Conservation (phyloP, 2,888 invertebrate genomes). For the Drosophila stalkeri region DNA sequence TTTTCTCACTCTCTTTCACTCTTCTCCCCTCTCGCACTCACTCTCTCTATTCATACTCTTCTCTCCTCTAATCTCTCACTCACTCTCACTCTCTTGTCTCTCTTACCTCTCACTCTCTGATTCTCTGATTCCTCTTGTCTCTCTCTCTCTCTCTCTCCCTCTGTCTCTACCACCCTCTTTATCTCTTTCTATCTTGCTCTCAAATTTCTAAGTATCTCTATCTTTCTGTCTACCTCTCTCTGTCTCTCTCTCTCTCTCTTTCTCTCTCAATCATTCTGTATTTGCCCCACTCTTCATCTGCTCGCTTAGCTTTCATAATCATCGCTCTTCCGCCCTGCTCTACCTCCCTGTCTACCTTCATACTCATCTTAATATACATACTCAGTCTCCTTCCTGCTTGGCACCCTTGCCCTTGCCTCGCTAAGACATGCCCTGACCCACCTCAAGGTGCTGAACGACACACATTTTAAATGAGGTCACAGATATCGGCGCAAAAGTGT, state of each 20-base stretch:
- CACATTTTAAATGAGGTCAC: conserved; percentile 79
- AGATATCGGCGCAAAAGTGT: conserved; percentile 77
- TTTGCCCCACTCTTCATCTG: background rate
- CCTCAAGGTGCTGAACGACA: conserved; percentile 70
- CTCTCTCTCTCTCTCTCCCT: background rate
- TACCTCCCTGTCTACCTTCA: background rate
- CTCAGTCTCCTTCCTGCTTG: background rate
- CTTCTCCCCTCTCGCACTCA: too few relatives aligned
- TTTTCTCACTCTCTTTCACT: too few relatives aligned
- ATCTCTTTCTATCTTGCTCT: background rate
- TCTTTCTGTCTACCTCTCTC: background rate
- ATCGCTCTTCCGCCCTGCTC: background rate
- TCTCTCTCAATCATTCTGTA: background rate
- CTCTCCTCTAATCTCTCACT: too few relatives aligned
- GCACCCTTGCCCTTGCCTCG: conserved; percentile 34
- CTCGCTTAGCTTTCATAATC: background rate
- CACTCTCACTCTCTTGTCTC: too few relatives aligned
- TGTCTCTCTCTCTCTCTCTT: background rate
- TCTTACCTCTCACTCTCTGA: background rate
- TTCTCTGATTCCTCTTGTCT: background rate
- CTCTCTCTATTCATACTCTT: too few relatives aligned
- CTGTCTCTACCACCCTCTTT: background rate
- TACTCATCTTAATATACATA: background rate
- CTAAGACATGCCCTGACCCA: conserved; percentile 70
- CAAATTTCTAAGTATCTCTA: too few relatives aligned